phyloP scores from a whole-genome alignment of 2,888 invertebrate genomes.

The Lacanobia wlatinum region DNA sequence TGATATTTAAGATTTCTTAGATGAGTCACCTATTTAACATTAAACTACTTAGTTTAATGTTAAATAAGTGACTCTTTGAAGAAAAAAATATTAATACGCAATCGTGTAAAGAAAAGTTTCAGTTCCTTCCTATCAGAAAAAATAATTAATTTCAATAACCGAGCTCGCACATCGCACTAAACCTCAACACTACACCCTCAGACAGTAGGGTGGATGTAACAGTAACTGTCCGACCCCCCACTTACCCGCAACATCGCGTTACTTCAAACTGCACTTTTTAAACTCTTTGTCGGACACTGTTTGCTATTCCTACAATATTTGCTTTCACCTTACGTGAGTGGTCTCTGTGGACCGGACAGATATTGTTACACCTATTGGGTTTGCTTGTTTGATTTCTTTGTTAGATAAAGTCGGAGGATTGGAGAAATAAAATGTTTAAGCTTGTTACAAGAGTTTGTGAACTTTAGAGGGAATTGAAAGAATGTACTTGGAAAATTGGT shows the following conservation, averaged over 20 bases:
- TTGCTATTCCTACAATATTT: conserved; percentile 66
- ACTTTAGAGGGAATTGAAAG: conserved; percentile 17
- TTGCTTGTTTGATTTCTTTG: conserved; percentile 62
- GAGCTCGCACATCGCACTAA: conserved; percentile 1
- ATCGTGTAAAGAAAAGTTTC: too few species aligned
- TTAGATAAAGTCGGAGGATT: conserved; percentile 57
- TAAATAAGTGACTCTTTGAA: too few species aligned
- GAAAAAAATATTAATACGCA: too few species aligned
- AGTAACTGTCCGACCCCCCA: conserved; percentile 54
- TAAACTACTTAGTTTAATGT: too few species aligned
- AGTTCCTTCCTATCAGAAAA: neutral
- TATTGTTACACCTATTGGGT: conserved; percentile 69
- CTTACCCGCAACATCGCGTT: conserved; percentile 49
- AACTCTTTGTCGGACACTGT: conserved; percentile 61
- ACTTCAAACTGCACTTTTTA: conserved; percentile 65
- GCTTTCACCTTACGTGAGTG: conserved; percentile 68
- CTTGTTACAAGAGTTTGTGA: conserved; percentile 38
- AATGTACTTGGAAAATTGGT: conserved; percentile 1
- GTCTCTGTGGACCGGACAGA: conserved; percentile 66
- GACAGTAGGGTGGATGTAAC: conserved; percentile 54
- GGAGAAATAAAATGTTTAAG: conserved; percentile 57
- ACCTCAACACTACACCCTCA: conserved; percentile 7
- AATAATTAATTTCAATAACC: conserved; percentile 33
- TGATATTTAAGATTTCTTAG: too few species aligned
- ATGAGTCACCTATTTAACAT: too few species aligned